These are phyloP conservation scores for Raja brachyura DNA, from an alignment of 2,113 vertebrate genomes.

Conservation along the genomic window DNA sequence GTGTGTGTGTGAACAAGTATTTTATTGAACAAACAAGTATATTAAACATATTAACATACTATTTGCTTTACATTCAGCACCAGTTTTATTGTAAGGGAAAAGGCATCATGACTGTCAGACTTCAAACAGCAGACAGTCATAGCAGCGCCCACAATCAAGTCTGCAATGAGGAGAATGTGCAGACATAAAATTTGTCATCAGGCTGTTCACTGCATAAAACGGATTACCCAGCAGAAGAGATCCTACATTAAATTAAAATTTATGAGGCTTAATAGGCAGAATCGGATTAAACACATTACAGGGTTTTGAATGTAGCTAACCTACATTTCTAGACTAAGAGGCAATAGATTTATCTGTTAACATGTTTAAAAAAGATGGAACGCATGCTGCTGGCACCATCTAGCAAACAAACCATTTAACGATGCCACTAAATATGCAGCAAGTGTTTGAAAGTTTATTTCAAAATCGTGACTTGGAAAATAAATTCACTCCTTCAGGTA, in stretches of 20 bases:
- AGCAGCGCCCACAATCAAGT: neutral
- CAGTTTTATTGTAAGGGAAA: neutral
- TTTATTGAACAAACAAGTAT: no score
- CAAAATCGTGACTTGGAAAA: neutral
- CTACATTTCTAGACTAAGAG: neutral
- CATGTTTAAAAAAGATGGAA: neutral
- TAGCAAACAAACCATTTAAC: neutral
- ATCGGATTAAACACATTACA: neutral
- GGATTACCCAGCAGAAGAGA: neutral
- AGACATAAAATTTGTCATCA: neutral
- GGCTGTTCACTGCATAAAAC: neutral
- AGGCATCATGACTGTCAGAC: neutral
- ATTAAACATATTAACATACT: neutral
- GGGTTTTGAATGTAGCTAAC: neutral
- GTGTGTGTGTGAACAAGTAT: no score
- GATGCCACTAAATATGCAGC: neutral
- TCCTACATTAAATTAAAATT: neutral
- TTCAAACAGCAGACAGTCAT: slow-evolving; percentile 1
- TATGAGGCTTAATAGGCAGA: neutral
- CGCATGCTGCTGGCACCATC: neutral
- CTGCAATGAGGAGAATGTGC: neutral
- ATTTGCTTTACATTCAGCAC: neutral
- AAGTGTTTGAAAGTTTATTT: neutral
- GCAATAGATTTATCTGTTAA: neutral
- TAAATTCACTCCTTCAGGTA: neutral